Base-by-base conservation (phyloP, 2,113 vertebrate genomes). In the Fulmarus glacialis region DNA sequence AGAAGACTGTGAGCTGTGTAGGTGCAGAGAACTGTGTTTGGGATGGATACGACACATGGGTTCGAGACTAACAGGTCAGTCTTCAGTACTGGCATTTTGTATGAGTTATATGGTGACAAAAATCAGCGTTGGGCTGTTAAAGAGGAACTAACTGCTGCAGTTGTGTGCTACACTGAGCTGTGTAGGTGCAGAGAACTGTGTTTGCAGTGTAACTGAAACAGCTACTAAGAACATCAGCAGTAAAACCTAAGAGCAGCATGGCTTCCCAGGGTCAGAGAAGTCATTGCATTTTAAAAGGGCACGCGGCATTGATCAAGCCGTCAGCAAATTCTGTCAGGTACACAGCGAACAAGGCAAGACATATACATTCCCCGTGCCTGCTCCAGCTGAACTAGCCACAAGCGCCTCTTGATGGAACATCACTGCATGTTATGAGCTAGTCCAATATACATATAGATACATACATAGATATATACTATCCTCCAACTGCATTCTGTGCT, bases 171-270 rank as follows among this genome's bases (percentile, higher is more conserved):
- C n/a, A n/a, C n/a, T 32, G 40, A 40, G 40, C 38, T 38, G 30
- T 18, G 5, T 0, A 80, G 34, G 19, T 40, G 29, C 75, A 89
- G 85, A 23, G 47, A 56, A 14, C 42, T 14, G 40, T 2, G 10
- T 7, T 3, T 59, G 66, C 74, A 6, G 70, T 1, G 7, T 7
- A 40, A 38, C 18, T 17, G 56, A 24, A 81, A 20, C 40, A n/a
- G 32, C 71, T 43, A 15, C 40, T 4, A 11, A 22, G 58, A 85
- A 60, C 63, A 56, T 8, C 52, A 60, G 58, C 79, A 47, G 63
- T 2, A 53, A 81, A 62, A 21, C 11, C 2, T 0, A 2, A 43
- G 52, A 55, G 53, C 2, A 45, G 66, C 1, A 1, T 26, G n/a
- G 63, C 50, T 43, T 34, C 38, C 30, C 18, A 21, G 43, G 55